These are phyloP conservation scores for Xestia sexstrigata DNA, from an alignment of 2,888 invertebrate species.

Conservation along the genomic window DNA sequence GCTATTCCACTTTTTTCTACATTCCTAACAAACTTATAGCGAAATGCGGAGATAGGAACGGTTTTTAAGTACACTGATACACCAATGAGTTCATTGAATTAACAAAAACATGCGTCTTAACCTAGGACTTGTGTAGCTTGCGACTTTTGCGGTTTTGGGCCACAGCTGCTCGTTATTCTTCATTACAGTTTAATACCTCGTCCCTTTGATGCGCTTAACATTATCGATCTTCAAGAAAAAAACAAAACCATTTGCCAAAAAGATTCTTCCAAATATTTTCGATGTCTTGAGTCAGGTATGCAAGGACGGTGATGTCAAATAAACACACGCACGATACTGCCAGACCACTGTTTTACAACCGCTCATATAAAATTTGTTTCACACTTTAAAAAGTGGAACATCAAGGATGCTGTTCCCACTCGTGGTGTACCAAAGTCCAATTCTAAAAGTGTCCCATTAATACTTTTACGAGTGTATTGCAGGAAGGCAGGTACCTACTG, in stretches of 20 bases:
- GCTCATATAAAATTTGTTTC: constrained; percentile 48
- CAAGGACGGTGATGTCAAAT: constrained; percentile 73
- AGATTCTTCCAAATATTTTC: constrained; percentile 72
- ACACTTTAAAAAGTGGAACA: constrained; percentile 50
- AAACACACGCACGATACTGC: constrained; percentile 66
- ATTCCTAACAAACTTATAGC: constrained; percentile 20
- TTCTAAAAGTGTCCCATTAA: constrained; percentile 44
- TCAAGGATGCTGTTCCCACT: constrained; percentile 48
- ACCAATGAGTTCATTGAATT: constrained; percentile 22
- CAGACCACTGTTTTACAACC: constrained; percentile 57
- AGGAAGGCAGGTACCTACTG: constrained; percentile 35
- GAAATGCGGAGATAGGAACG: constrained; percentile 31
- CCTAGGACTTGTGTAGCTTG: background rate
- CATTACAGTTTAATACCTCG: constrained; percentile 61
- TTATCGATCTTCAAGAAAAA: constrained; percentile 70
- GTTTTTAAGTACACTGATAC: constrained; percentile 11
- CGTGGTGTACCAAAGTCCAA: constrained; percentile 30
- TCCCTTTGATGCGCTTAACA: constrained; percentile 72
- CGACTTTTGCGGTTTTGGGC: constrained; percentile 24
- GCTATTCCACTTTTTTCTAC: constrained; percentile 35
- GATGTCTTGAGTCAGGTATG: constrained; percentile 69
- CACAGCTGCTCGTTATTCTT: constrained; percentile 65
- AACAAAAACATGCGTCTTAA: constrained; percentile 15
- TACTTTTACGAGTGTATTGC: constrained; percentile 59
- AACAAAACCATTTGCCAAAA: constrained; percentile 77